Percentiles rank a stretch among this genome's conserved stretches.
Evolutionary conservation across 2,888 invertebrate species (phyloP).

Genomic region (Perdita meconis): DNA sequence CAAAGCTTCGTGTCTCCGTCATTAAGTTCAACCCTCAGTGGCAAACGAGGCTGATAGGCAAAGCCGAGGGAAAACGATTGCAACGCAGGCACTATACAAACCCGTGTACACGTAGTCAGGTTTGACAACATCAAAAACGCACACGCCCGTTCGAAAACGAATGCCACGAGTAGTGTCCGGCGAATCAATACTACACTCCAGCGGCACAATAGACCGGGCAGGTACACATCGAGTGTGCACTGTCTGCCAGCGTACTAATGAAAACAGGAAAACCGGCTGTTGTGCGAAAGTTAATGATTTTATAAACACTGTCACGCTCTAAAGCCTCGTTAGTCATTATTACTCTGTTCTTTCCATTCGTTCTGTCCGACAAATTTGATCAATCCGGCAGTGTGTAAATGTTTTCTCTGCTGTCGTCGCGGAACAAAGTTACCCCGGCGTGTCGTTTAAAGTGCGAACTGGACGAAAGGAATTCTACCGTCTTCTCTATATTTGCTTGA

Average conservation of each 20-base stretch:
- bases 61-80: conserved; percentile 48
- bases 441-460: background rate
- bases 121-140: conserved; percentile 58
- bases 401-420: conserved; percentile 35
- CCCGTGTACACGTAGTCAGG: background rate
- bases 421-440: background rate
- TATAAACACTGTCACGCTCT: conserved; percentile 57
- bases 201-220: conserved; percentile 59
- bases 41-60: conserved; percentile 16
- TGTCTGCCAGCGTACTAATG: conserved; percentile 56
- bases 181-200: conserved; percentile 65
- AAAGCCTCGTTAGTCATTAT: conserved; percentile 50
- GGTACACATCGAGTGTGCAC: conserved; percentile 45
- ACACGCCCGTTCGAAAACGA: conserved; percentile 45
- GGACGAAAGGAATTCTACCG: conserved; percentile 39
- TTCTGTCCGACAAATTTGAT: conserved; percentile 36
- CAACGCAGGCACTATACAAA: background rate
- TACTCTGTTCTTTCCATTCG: conserved; percentile 11
- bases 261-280: conserved; percentile 54
- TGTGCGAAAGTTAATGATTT: conserved; percentile 64
- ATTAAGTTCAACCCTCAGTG: background rate
- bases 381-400: conserved; percentile 37
- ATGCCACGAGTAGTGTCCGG: conserved; percentile 36
- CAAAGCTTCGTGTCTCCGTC: conserved; percentile 6
- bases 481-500: conserved; percentile 48